These are phyloP conservation scores for Notothenia rossii DNA, from an alignment of 2,113 vertebrate genomes.

Conservation along the genomic window DNA sequence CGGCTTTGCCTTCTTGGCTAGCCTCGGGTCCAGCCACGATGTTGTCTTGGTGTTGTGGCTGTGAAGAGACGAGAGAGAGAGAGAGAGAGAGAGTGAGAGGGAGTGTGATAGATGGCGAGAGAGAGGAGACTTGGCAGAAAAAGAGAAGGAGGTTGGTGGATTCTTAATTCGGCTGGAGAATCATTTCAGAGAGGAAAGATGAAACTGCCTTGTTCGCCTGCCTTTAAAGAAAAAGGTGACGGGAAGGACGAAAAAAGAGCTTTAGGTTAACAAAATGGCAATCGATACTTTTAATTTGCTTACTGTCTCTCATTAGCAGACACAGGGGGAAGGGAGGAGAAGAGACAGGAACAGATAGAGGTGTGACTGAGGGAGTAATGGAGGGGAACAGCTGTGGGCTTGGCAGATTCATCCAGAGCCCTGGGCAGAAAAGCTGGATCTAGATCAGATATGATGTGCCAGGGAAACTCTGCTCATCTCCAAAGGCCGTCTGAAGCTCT, in stretches of 20 bases:
- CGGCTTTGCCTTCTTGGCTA: slow-evolving; percentile 99
- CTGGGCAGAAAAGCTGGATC: slow-evolving; percentile 53
- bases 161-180: slow-evolving; percentile 71
- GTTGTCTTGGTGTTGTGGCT: slow-evolving; percentile 99
- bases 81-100: slow-evolving; percentile 74
- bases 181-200: slow-evolving; percentile 61
- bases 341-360: slow-evolving; percentile 68
- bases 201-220: slow-evolving; percentile 52
- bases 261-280: slow-evolving; percentile 89
- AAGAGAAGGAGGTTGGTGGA: slow-evolving; percentile 68
- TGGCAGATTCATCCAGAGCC: slow-evolving; percentile 59
- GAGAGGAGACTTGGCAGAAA: slow-evolving; percentile 67
- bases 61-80: slow-evolving; percentile 81
- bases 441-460: slow-evolving; percentile 62
- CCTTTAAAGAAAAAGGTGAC: slow-evolving; percentile 44
- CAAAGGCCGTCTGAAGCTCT: slow-evolving; percentile 40
- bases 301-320: slow-evolving; percentile 84
- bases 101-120: slow-evolving; percentile 61
- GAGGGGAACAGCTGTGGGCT: slow-evolving; percentile 68
- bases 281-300: slow-evolving; percentile 98
- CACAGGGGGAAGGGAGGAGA: slow-evolving; percentile 74
- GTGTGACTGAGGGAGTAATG: slow-evolving; percentile 82
- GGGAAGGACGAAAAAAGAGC: slow-evolving; percentile 57
- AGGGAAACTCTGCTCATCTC: slow-evolving; percentile 41
- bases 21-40: slow-evolving; percentile 99